Evolutionary conservation across 2,888 invertebrate genomes (phyloP), one percentile per base, ranked within the genome.

Genomic region (Oscheius sp.): DNA sequence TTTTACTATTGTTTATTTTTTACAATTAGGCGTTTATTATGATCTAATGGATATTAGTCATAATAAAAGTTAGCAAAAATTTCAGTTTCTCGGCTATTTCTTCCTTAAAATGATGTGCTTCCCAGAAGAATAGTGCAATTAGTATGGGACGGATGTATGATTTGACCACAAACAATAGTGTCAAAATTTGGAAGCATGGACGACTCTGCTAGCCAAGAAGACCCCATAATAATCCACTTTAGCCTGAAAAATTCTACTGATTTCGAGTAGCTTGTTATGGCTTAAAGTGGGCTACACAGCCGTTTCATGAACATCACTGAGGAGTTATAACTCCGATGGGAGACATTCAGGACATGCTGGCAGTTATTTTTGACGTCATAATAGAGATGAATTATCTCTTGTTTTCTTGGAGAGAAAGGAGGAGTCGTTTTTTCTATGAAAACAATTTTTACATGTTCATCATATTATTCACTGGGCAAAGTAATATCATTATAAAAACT

Each of bases 91-190:
- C n/a, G n/a, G n/a, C n/a, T 9, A 45, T 45, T 20, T 20, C 22
- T 14, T 47, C 33, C 54, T 30, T 20, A 20, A 20, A 28, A 64
- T 64, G 64, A 64, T 30, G 51, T 20, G 1, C 36, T 22, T 17
- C 17, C 14, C 26, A 20, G 38, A 64, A 64, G 41, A 64, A 64
- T 64, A 28, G 51, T 5, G n/a, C 38, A 64, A 64, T 64, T 51
- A 64, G 64, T 30, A 45, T 26, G 47, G n/a, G 30, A n/a, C 17
- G 54, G 54, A 54, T 28, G 54, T 12, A 14, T n/a, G 54, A n/a
- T 44, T 41, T 44, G 44, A 44, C 22, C 62, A 45, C 47, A 49
- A 62, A 62, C 62, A 62, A 62, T 62, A n/a, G n/a, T n/a, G 17
- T 47, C 14, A 36, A 36, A 30, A 26, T 47, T 9, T 32, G 17